A percentile compares a stretch with the other conserved stretches of the same genome.
phyloP scores from a whole-genome alignment of 2,797 vertebrate genomes.

The Galaxias olidus region DNA sequence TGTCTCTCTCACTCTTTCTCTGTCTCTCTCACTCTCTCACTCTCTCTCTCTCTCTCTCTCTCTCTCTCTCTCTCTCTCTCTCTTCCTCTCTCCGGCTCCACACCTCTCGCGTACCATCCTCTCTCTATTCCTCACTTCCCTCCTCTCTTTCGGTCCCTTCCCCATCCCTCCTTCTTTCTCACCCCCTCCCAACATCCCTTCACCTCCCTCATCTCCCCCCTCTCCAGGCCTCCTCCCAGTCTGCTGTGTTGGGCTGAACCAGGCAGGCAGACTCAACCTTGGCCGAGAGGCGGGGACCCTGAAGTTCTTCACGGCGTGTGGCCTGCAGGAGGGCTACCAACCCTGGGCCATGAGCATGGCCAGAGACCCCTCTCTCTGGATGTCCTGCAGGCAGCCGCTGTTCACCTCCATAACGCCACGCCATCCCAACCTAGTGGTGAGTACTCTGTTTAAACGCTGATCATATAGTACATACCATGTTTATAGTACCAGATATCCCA shows the following conservation, averaged over 20 bases:
- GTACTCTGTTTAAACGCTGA: conserved; percentile 15
- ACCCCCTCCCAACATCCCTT: conserved; percentile 1
- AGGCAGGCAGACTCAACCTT: conserved; percentile 89
- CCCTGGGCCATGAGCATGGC: conserved; percentile 92
- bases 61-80: too few relatives aligned
- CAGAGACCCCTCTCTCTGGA: conserved; percentile 88
- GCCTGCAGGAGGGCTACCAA: conserved; percentile 90
- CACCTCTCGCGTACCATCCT: too few relatives aligned
- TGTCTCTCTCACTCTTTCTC: background rate
- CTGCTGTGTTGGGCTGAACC: conserved; percentile 86
- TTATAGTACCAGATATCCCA: too few relatives aligned
- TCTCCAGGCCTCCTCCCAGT: conserved; percentile 87
- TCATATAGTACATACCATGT: too few relatives aligned
- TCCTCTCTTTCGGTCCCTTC: too few relatives aligned
- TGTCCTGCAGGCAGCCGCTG: conserved; percentile 89
- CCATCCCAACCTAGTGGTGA: conserved; percentile 85
- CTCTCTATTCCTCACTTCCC: too few relatives aligned
- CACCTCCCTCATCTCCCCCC: background rate
- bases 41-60: too few relatives aligned
- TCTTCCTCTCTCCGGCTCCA: too few relatives aligned
- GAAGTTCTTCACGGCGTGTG: conserved; percentile 88
- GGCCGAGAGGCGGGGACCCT: conserved; percentile 84
- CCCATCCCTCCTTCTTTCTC: background rate
- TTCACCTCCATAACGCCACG: conserved; percentile 83
- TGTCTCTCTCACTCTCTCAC: too few relatives aligned